Evolutionary conservation across 2,797 vertebrate genomes (phyloP), one percentile per base, ranked within the genome.

Genomic region (Protosalanx chinensis): DNA sequence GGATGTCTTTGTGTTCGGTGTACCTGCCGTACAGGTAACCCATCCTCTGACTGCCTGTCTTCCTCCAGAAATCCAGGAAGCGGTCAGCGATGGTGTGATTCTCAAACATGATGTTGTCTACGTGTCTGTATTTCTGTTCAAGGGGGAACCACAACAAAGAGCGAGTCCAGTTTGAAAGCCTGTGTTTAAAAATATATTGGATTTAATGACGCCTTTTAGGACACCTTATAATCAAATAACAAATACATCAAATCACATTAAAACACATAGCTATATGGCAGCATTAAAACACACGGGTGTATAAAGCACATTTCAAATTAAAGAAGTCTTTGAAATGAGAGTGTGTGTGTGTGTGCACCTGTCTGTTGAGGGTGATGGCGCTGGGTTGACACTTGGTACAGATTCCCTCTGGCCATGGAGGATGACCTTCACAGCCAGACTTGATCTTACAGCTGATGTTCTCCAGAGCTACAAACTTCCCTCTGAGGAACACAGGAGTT

Each of bases 31-130:
- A 99, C 71, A 99, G 82, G 71, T 95, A 99, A 0, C 98, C 98
- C 58, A 99, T 94, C 62, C 96, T 92, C 79, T 99, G 98, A 79
- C 93, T 97, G 56, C 98, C 98, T 0, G 97, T 99, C 91, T 98
- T 99, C 85, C 97, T 91, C 98, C 98, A 99, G 87, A 96, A 99
- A 92, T 99, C 97, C 67, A 99, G 92, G 90, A 99, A 99, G 79
- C 96, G 96, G 88, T 99, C 97, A 0, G 98, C 98, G 18, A 96
- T 98, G 6, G 96, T 98, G 91, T 99, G 95, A 83, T 99, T 99
- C 91, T 99, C 98, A 89, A 99, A 99, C 98, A 99, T 99, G 86
- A 99, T 98, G 84, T 98, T 99, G 92, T 99, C 97, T 88, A 99
- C 96, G 6, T 99, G 97, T 85, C 98, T 93, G 92, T 99, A 99